A percentile compares a stretch with the other conserved stretches of the same genome.
Conservation (phyloP, 2,888 invertebrate genomes). For the Theretra japonica region DNA sequence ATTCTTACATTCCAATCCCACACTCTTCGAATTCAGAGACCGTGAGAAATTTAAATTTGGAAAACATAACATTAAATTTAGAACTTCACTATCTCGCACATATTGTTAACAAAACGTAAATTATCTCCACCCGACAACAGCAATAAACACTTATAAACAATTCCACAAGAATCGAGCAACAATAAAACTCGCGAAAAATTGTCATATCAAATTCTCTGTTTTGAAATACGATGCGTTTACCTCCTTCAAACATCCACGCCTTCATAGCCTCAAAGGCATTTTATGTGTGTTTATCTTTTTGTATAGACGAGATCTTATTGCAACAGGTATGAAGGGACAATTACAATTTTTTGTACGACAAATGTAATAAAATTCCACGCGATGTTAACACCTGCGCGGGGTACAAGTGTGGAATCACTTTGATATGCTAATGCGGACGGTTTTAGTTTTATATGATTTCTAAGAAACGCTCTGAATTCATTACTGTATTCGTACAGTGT, state of each 20-base stretch:
- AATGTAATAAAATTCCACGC: constrained; percentile 52
- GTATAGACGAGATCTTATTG: constrained; percentile 66
- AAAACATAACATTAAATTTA: not conserved
- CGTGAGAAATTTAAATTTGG: not conserved
- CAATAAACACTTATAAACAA: constrained; percentile 32
- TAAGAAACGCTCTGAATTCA: constrained; percentile 30
- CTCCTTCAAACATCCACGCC: constrained; percentile 65
- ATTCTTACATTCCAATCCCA: too few species aligned
- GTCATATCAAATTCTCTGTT: constrained; percentile 75
- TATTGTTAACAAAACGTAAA: constrained; percentile 3
- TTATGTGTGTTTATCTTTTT: constrained; percentile 67
- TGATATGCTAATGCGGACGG: constrained; percentile 57
- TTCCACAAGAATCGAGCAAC: constrained; percentile 43
- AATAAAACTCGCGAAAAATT: constrained; percentile 68
- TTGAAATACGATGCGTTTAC: constrained; percentile 73
- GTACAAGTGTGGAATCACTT: constrained; percentile 48
- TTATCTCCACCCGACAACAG: constrained; percentile 4
- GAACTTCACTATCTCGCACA: not conserved
- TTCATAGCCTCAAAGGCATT: constrained; percentile 57
- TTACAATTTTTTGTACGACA: constrained; percentile 59
- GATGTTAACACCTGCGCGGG: constrained; percentile 57
- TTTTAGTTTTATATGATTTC: constrained; percentile 42
- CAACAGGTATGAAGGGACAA: constrained; percentile 70
- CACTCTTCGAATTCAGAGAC: not conserved
- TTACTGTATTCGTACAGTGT: constrained; percentile 18